Conservation (phyloP, 2,113 vertebrate species). For the Gambusia affinis region DNA sequence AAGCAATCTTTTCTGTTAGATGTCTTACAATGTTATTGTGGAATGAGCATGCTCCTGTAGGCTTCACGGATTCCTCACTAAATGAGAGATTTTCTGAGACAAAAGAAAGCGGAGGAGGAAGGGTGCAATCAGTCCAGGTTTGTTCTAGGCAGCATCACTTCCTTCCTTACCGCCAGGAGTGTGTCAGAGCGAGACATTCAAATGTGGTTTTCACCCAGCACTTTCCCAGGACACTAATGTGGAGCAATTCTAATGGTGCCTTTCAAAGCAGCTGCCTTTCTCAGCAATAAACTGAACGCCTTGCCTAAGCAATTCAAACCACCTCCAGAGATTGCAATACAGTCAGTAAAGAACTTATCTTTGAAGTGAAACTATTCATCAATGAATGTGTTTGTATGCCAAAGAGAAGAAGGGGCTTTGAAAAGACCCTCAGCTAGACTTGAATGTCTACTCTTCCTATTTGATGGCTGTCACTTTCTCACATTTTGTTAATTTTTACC, state of each 20-base stretch:
- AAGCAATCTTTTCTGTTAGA: constrained; percentile 63
- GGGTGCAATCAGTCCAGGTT: constrained; percentile 79
- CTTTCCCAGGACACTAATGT: constrained; percentile 78
- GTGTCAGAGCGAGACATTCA: constrained; percentile 73
- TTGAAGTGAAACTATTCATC: constrained; percentile 69
- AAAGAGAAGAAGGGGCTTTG: constrained; percentile 38
- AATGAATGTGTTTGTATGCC: constrained; percentile 64
- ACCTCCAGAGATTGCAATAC: constrained; percentile 64
- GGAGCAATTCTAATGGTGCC: constrained; percentile 67
- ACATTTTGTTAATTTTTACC: constrained; percentile 55
- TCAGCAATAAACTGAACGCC: constrained; percentile 71
- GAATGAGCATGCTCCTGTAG: constrained; percentile 53
- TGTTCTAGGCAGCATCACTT: constrained; percentile 76
- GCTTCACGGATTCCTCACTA: constrained; percentile 54
- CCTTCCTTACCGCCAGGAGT: constrained; percentile 69
- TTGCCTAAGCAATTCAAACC: constrained; percentile 76
- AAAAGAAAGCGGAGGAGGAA: constrained; percentile 67
- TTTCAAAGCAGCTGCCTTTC: constrained; percentile 74
- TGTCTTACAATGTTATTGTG: constrained; percentile 69
- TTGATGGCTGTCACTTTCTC: constrained; percentile 37
- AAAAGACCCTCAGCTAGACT: constrained; percentile 62
- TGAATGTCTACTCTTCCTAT: constrained; percentile 60
- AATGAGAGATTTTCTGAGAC: constrained; percentile 69
- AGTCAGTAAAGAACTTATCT: constrained; percentile 74
- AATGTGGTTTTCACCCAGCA: constrained; percentile 63